These are phyloP conservation scores for Euzetes globulus DNA, from an alignment of 2,888 invertebrate genomes.

Conservation along the genomic window DNA sequence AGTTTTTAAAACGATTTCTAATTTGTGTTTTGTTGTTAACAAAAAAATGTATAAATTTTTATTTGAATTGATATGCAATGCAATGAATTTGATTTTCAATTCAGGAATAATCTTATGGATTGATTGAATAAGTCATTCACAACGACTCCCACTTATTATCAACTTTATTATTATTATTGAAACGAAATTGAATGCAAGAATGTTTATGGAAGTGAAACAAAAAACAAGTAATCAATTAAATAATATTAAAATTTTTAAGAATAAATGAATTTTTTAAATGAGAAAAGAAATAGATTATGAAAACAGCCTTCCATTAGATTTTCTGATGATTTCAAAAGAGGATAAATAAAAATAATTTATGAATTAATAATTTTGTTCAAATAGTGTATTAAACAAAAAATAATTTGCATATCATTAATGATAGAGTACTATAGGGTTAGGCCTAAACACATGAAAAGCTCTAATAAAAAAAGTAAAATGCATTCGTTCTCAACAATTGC, in stretches of 20 bases:
- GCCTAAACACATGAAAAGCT: not conserved
- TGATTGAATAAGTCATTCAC: constrained; percentile 12
- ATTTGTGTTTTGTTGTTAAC: not conserved
- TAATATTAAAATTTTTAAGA: too few relatives aligned
- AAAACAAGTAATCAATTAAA: too few relatives aligned
- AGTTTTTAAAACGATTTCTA: not conserved
- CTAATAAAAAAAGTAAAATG: not conserved
- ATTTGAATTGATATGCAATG: constrained; percentile 1
- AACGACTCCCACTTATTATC: constrained; percentile 5
- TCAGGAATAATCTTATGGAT: not conserved
- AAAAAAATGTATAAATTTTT: too few relatives aligned
- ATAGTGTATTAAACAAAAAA: not conserved
- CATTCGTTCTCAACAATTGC: not conserved
- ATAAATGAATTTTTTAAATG: too few relatives aligned
- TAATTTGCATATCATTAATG: constrained; percentile 2
- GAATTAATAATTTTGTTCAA: not conserved
- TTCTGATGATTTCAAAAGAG: not conserved
- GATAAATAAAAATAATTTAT: not conserved
- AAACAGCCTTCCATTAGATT: not conserved
- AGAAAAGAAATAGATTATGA: too few relatives aligned
- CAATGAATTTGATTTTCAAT: not conserved
- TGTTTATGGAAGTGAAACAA: too few relatives aligned
- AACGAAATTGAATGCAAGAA: not conserved
- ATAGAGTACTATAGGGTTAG: not conserved
- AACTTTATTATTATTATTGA: not conserved